These are phyloP conservation scores for Lamprologus tigripictilis DNA, from an alignment of 2,113 vertebrate genomes.

Conservation along the genomic window DNA sequence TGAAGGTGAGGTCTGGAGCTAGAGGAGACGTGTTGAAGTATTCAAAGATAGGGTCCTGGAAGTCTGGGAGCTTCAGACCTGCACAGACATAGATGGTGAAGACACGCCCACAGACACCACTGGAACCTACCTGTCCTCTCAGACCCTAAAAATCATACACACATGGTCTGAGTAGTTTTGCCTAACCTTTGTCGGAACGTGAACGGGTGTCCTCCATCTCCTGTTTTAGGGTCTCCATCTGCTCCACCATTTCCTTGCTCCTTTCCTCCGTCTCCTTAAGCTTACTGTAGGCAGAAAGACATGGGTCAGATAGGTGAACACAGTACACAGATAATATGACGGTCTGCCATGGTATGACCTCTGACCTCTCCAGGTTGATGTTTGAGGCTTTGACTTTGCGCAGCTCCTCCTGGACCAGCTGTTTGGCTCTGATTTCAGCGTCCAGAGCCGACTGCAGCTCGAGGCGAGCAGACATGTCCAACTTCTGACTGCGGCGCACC, in stretches of 20 bases:
- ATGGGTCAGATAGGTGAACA: not conserved
- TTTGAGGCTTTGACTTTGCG: slow-evolving; percentile 83
- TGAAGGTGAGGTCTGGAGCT: slow-evolving; percentile 89
- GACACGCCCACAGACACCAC: not conserved
- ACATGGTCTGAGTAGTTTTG: not conserved
- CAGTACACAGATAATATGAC: not conserved
- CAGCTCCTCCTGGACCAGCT: slow-evolving; percentile 90
- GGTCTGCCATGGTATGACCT: not conserved
- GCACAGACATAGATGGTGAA: not conserved
- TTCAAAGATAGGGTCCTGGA: slow-evolving; percentile 95
- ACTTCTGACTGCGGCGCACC: slow-evolving; percentile 92
- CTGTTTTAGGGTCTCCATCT: slow-evolving; percentile 85
- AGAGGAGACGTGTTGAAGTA: slow-evolving; percentile 96
- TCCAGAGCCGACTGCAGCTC: slow-evolving; percentile 97
- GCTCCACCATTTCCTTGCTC: slow-evolving; percentile 79
- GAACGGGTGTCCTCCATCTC: slow-evolving; percentile 85
- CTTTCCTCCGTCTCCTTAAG: slow-evolving; percentile 84
- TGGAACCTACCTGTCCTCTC: not conserved
- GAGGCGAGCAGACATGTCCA: slow-evolving; percentile 95
- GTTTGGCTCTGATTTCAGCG: slow-evolving; percentile 93
- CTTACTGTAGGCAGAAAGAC: slow-evolving; percentile 71
- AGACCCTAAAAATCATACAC: not conserved
- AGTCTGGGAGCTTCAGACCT: slow-evolving; percentile 92
- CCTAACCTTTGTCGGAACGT: slow-evolving; percentile 79
- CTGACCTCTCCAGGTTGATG: slow-evolving; percentile 88